Evolutionary conservation across 2,888 invertebrate genomes (phyloP).

Genomic region (Apeira syringaria): DNA sequence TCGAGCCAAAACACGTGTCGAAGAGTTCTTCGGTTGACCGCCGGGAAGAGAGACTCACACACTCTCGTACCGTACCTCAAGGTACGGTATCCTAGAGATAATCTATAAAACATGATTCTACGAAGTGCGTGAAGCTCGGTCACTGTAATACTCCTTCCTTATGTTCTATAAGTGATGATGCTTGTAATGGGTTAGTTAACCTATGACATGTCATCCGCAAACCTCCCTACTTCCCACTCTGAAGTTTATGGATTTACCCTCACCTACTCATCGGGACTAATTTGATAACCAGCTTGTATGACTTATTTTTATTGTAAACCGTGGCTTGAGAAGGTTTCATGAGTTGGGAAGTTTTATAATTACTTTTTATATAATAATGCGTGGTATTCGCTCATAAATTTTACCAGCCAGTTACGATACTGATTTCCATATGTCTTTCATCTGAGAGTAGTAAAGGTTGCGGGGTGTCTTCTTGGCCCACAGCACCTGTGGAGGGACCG

Average conservation of each 20-base stretch:
- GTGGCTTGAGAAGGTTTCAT: slow-evolving; percentile 14
- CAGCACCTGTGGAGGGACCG: too few species aligned
- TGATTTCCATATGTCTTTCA: too few species aligned
- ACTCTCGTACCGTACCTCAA: too few species aligned
- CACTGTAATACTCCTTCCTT: slow-evolving; percentile 8
- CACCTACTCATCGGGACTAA: slow-evolving; percentile 19
- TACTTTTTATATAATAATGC: too few species aligned
- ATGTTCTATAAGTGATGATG: slow-evolving; percentile 36
- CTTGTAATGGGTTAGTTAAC: slow-evolving; percentile 60
- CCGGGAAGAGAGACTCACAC: too few species aligned
- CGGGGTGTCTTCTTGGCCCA: too few species aligned
- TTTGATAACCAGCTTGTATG: slow-evolving; percentile 10
- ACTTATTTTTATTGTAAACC: slow-evolving; percentile 2
- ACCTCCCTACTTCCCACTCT: slow-evolving; percentile 26
- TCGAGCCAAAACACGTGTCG: too few species aligned
- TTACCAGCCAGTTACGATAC: too few species aligned
- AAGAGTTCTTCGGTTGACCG: too few species aligned
- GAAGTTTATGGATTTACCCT: slow-evolving; percentile 19
- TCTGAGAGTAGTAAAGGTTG: too few species aligned
- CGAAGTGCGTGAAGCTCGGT: neutral
- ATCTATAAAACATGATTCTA: neutral
- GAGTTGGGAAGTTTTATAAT: slow-evolving; percentile 1
- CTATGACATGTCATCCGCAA: slow-evolving; percentile 49
- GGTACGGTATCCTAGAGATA: too few species aligned
- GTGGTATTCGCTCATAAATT: too few species aligned